A percentile compares a stretch with the other conserved stretches of the same genome.
Evolutionary conservation across 2,113 vertebrate genomes (phyloP).

Genomic region (human (Homo sapiens)): GRCh38 chr20:38366001-38366500

Average conservation of each 20-base stretch:
- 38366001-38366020: background rate
- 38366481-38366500: background rate
- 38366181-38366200: accelerated
- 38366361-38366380: background rate
- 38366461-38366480: background rate
- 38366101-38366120: background rate
- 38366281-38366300: too few species aligned
- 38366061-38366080: background rate
- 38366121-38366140: background rate
- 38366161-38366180: too few species aligned
- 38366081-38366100: background rate
- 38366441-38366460: background rate
- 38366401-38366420: background rate
- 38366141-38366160: too few species aligned
- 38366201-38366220: too few species aligned
- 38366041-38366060: background rate
- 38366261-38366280: background rate
- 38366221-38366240: background rate
- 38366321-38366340: background rate
- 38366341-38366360: accelerated
- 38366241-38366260: background rate
- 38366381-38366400: background rate
- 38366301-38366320: background rate
- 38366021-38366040: background rate
- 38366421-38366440: background rate